Conservation (phyloP, 2,113 vertebrate species). For the Poecilia latipinna region DNA sequence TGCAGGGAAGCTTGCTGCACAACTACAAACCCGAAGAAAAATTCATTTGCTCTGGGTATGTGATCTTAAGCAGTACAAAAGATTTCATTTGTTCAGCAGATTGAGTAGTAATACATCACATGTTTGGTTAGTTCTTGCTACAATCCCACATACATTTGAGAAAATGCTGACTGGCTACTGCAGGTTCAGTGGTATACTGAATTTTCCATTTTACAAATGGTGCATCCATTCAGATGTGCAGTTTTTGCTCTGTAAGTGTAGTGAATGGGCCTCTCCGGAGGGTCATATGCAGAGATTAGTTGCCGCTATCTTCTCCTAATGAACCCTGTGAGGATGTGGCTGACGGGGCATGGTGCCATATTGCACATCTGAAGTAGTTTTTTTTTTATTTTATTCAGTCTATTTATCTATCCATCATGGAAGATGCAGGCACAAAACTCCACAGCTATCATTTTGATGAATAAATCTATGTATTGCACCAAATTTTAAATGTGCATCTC, state of each 20-base stretch:
- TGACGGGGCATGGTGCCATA: constrained; percentile 16
- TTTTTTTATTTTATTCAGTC: constrained; percentile 9
- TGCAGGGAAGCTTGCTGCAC: not conserved
- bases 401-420: not conserved
- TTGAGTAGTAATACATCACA: constrained; percentile 15
- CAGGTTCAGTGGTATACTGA: constrained; percentile 34
- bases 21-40: not conserved
- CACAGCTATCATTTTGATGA: constrained; percentile 59
- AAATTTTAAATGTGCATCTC: not conserved
- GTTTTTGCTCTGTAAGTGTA: constrained; percentile 38
- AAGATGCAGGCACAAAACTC: constrained; percentile 51
- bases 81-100: constrained; percentile 17
- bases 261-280: constrained; percentile 41
- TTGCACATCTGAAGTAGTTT: not conserved
- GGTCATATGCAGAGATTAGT: constrained; percentile 60
- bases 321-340: constrained; percentile 53
- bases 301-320: constrained; percentile 61
- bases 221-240: constrained; percentile 58
- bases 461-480: constrained; percentile 41
- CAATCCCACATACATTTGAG: constrained; percentile 22
- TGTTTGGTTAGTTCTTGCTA: constrained; percentile 22
- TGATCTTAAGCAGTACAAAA: not conserved
- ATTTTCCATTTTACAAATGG: constrained; percentile 54
- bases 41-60: not conserved
- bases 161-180: constrained; percentile 32